A percentile compares a stretch with the other conserved stretches of the same genome.
Conservation (phyloP, 2,888 invertebrate species). For the Synanthedon tipuliformis region DNA sequence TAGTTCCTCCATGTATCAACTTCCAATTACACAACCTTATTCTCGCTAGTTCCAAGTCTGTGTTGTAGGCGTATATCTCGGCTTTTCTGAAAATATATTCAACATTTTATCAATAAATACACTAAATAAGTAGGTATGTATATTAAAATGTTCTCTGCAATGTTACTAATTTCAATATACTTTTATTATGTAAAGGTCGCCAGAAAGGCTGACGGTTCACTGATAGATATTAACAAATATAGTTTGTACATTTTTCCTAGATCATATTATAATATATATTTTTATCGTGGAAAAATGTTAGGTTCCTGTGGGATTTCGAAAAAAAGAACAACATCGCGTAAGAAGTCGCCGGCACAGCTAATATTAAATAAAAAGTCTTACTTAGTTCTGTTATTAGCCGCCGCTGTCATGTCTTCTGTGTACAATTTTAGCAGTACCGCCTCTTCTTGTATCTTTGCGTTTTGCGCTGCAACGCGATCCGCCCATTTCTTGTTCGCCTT, state of each 20-base stretch:
- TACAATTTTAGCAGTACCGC: slow-evolving; percentile 45
- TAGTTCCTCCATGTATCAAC: slow-evolving; percentile 36
- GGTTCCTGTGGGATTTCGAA: too few relatives aligned
- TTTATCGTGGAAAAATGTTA: too few relatives aligned
- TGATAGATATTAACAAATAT: too few relatives aligned
- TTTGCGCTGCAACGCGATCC: slow-evolving; percentile 45
- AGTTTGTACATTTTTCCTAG: too few relatives aligned
- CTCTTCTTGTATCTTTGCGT: slow-evolving; percentile 49
- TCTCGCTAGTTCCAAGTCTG: slow-evolving; percentile 46
- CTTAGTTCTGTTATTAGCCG: slow-evolving; percentile 38
- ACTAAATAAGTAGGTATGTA: too few relatives aligned
- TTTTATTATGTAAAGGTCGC: too few relatives aligned
- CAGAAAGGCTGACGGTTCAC: too few relatives aligned
- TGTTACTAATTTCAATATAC: too few relatives aligned
- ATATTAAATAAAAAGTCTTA: slow-evolving; percentile 13
- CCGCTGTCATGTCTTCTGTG: slow-evolving; percentile 48
- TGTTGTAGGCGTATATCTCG: slow-evolving; percentile 50
- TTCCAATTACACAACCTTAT: slow-evolving; percentile 53
- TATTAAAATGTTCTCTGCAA: too few relatives aligned
- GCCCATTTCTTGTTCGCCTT: slow-evolving; percentile 54
- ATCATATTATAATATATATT: too few relatives aligned
- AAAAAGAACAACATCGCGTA: too few relatives aligned
- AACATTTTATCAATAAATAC: not conserved
- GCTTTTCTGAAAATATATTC: slow-evolving; percentile 32
- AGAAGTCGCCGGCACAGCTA: too few relatives aligned